Percentiles rank a stretch among this genome's conserved stretches.
These are phyloP conservation scores for Rhodeus uyekii DNA, from an alignment of 2,797 vertebrate species.

Conservation along the genomic window DNA sequence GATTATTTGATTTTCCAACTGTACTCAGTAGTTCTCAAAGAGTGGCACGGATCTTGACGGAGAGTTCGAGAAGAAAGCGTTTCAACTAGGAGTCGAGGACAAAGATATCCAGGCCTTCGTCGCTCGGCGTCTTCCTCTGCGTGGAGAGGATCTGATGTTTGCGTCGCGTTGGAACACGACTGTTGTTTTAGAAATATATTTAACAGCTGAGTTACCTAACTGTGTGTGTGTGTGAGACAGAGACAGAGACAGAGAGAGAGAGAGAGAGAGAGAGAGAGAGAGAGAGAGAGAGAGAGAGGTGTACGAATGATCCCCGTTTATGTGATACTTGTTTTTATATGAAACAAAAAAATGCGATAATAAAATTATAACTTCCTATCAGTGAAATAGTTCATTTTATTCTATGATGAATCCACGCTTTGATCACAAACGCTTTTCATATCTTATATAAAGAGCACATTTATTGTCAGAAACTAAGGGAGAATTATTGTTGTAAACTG, in stretches of 20 bases:
- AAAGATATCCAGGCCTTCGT: conserved; percentile 27
- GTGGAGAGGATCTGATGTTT: background rate
- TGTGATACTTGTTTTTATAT: background rate
- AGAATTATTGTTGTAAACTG: background rate
- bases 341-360: background rate
- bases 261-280: no score
- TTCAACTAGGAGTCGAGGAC: conserved; percentile 5
- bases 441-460: background rate
- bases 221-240: no score
- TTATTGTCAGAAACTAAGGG: background rate
- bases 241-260: no score
- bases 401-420: background rate
- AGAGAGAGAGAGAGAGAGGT: no score
- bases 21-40: background rate
- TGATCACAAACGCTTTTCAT: conserved; percentile 19
- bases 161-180: background rate
- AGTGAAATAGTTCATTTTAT: background rate
- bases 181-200: background rate
- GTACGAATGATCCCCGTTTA: background rate
- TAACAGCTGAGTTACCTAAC: background rate
- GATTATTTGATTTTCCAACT: conserved; percentile 2
- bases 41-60: background rate
- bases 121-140: background rate
- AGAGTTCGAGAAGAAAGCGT: conserved; percentile 17
- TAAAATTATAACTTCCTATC: background rate